phyloP scores from a whole-genome alignment of 2,797 vertebrate genomes.

The Sebastes paucispinis region DNA sequence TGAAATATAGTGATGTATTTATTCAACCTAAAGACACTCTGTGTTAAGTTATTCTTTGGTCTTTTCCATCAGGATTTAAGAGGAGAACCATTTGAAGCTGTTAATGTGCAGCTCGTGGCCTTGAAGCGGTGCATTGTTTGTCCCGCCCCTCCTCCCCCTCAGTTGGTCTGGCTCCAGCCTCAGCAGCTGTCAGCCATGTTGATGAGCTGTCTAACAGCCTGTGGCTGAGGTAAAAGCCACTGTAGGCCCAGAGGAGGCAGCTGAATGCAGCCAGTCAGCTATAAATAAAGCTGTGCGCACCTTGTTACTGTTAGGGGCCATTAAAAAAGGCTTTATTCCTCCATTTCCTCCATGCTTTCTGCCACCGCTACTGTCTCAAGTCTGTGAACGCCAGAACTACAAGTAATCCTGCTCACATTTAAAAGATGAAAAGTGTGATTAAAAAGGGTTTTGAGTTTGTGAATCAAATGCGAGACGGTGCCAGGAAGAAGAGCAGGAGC shows the following conservation, averaged over 20 bases:
- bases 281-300: conserved; percentile 28
- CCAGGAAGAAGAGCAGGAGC: background rate
- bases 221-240: conserved; percentile 27
- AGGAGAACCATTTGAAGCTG: background rate
- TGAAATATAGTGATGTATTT: too few relatives aligned
- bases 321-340: conserved; percentile 7
- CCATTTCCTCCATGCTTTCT: background rate
- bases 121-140: background rate
- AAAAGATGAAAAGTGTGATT: background rate
- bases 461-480: background rate
- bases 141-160: conserved; percentile 7
- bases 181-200: conserved; percentile 39
- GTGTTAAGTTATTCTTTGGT: background rate
- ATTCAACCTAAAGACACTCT: background rate
- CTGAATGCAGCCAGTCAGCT: conserved; percentile 31
- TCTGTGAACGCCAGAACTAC: background rate
- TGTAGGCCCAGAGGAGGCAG: background rate
- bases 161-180: background rate
- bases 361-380: background rate
- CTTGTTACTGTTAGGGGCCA: background rate
- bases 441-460: background rate
- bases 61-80: background rate
- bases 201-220: conserved; percentile 29
- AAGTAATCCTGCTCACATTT: background rate
- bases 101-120: background rate